A percentile compares a stretch with the other conserved stretches of the same genome.
phyloP scores from a whole-genome alignment of 1,140 invertebrate genomes.

The Lepidurus arcticus region DNA sequence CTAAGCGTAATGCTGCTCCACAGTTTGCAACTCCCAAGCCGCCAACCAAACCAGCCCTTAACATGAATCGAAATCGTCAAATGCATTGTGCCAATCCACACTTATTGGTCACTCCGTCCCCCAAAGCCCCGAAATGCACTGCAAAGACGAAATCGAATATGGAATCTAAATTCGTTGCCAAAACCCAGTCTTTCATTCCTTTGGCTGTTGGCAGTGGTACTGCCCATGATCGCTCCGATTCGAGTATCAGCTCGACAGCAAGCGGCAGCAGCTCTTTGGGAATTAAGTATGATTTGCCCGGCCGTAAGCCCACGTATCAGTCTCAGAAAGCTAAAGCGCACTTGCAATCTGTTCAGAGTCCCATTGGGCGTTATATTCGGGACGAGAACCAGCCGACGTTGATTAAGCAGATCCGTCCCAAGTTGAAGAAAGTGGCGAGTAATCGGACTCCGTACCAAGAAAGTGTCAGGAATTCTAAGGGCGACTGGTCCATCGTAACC shows the following conservation, averaged over 20 bases:
- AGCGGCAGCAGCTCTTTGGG: background rate
- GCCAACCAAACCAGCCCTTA: background rate
- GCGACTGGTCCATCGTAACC: background rate
- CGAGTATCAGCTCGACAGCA: background rate
- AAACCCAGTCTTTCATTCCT: background rate
- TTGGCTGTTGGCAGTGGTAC: background rate
- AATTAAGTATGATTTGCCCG: background rate
- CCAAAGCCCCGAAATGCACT: background rate
- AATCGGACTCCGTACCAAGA: background rate
- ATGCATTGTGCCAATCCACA: background rate
- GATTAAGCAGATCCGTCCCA: background rate
- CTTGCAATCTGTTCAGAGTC: background rate
- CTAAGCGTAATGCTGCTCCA: background rate
- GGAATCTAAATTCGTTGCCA: background rate
- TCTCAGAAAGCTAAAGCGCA: background rate
- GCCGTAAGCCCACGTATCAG: background rate
- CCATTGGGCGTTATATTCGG: background rate
- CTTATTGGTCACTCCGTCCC: background rate
- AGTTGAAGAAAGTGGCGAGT: background rate
- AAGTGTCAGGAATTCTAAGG: background rate
- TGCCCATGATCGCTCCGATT: background rate
- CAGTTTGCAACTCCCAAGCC: background rate
- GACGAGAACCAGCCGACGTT: slow-evolving; percentile 1
- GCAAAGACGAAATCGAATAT: background rate
- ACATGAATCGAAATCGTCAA: background rate